These are phyloP conservation scores for Conopomorpha cramerella DNA, from an alignment of 1,140 invertebrate species.

Conservation along the genomic window DNA sequence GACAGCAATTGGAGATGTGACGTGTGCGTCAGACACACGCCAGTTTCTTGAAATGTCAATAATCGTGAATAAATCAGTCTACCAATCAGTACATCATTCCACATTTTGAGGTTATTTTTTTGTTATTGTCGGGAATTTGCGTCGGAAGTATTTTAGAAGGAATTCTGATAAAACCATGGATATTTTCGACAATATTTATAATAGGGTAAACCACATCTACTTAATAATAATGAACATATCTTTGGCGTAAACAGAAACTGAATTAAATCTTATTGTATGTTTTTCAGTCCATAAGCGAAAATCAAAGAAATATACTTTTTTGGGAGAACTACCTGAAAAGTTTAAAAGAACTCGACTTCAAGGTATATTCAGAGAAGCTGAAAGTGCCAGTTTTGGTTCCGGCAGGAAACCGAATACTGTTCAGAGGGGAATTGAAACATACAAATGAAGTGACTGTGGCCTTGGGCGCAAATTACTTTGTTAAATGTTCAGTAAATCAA, in stretches of 20 bases:
- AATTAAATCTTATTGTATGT: slow-evolving; percentile 7
- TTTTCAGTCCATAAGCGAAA: slow-evolving; percentile 34
- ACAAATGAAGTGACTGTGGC: slow-evolving; percentile 77
- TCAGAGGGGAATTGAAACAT: slow-evolving; percentile 71
- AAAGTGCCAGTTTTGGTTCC: slow-evolving; percentile 65
- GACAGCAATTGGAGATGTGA: too few species aligned
- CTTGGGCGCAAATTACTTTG: slow-evolving; percentile 76
- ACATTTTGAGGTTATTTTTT: too few species aligned
- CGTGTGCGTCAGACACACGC: too few species aligned
- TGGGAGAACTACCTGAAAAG: slow-evolving; percentile 36
- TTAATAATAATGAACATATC: too few species aligned
- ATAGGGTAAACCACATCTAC: slow-evolving; percentile 9
- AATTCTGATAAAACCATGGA: slow-evolving; percentile 13
- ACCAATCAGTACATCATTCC: too few species aligned
- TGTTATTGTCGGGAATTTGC: too few species aligned
- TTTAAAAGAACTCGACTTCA: slow-evolving; percentile 34
- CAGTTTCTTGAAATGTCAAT: too few species aligned
- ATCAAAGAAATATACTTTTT: slow-evolving; percentile 30
- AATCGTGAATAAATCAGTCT: too few species aligned
- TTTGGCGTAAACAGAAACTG: too few species aligned
- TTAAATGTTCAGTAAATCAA: slow-evolving; percentile 70
- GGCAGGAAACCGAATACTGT: slow-evolving; percentile 68
- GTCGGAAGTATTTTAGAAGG: too few species aligned
- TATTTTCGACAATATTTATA: slow-evolving; percentile 10
- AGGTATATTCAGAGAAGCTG: slow-evolving; percentile 32